phyloP scores from a whole-genome alignment of 92 coral and sea anemone species.

The Porites cylindrica region DNA sequence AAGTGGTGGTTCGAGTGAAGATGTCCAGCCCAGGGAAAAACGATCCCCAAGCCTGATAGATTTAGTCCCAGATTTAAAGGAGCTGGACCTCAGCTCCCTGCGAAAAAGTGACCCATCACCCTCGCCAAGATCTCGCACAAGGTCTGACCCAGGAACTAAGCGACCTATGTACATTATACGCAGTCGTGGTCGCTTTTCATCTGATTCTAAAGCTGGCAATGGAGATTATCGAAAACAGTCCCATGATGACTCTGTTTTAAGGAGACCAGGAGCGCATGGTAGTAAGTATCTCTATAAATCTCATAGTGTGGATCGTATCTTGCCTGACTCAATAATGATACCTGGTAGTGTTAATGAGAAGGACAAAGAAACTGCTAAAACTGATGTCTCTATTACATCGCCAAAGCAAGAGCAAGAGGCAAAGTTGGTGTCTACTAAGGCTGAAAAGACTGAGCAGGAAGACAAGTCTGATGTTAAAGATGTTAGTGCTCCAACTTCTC shows the following conservation, averaged over 20 bases:
- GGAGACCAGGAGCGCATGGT: constrained; percentile 30
- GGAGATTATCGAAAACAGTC: constrained; percentile 44
- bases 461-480: constrained; percentile 2
- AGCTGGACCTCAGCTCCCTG: constrained; percentile 14
- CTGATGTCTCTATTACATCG: background rate
- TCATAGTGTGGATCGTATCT: constrained; percentile 68
- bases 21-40: constrained; percentile 58
- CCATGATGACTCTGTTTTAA: constrained; percentile 71
- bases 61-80: constrained; percentile 80
- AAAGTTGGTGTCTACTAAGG: background rate
- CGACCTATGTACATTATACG: constrained; percentile 37
- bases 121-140: constrained; percentile 70
- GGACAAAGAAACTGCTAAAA: background rate
- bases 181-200: constrained; percentile 48
- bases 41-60: constrained; percentile 77
- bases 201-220: constrained; percentile 52
- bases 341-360: background rate
- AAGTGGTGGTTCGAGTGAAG: constrained; percentile 66
- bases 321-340: constrained; percentile 1
- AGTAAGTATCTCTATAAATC: constrained; percentile 70
- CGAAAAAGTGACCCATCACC: background rate
- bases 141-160: constrained; percentile 85
- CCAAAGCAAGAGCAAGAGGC: constrained; percentile 11
- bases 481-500: background rate
- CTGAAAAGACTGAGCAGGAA: background rate